A percentile compares a stretch with the other conserved stretches of the same genome.
Conservation (phyloP, 2,888 invertebrate genomes). For the Phyllotreta cruciferae region DNA sequence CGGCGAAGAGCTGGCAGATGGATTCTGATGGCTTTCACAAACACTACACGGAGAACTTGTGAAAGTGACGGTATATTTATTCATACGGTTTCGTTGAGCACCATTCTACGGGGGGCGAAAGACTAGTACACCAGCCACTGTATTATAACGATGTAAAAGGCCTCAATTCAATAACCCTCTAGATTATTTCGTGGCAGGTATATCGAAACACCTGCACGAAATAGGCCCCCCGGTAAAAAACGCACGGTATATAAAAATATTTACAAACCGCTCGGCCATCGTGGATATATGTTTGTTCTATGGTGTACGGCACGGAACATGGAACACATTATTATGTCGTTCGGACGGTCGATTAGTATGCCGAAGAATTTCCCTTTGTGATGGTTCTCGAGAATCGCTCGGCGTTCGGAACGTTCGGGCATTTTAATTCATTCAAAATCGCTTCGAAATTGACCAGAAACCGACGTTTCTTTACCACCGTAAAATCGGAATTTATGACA, state of each 20-base stretch:
- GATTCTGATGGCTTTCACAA: constrained; percentile 18
- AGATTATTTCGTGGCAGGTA: too few species aligned
- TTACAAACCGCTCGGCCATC: constrained; percentile 18
- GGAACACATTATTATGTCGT: constrained; percentile 27
- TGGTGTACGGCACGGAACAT: constrained; percentile 11
- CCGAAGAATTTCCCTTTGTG: constrained; percentile 12
- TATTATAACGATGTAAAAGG: too few species aligned
- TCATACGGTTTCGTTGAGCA: constrained; percentile 1
- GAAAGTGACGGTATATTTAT: constrained; percentile 20
- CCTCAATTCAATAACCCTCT: too few species aligned
- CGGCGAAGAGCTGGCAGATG: constrained; percentile 19
- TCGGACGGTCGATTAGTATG: constrained; percentile 21
- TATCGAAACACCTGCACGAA: too few species aligned
- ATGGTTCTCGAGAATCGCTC: neutral
- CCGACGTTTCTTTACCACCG: too few species aligned
- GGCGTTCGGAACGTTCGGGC: neutral
- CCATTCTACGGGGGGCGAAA: too few species aligned
- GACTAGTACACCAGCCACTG: too few species aligned
- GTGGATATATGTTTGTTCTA: constrained; percentile 27
- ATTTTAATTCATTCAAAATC: too few species aligned
- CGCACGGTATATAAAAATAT: constrained; percentile 24
- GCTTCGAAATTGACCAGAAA: too few species aligned
- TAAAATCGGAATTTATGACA: too few species aligned
- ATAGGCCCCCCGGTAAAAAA: neutral
- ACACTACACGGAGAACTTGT: constrained; percentile 11